Conservation (phyloP, 2,113 vertebrate species). For the Lathamus discolor region DNA sequence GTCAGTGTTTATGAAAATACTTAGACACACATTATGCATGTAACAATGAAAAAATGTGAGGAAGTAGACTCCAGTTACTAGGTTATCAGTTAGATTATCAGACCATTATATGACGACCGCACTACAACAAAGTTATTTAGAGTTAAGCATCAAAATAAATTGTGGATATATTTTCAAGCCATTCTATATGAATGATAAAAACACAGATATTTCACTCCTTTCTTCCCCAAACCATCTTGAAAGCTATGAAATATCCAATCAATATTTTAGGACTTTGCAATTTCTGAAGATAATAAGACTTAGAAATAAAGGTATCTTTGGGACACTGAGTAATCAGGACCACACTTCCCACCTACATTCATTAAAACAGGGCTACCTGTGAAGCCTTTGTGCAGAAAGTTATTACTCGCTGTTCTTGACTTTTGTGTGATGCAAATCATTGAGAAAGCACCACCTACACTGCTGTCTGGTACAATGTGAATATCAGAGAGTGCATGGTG, state of each 20-base stretch:
- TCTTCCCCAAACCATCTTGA: background rate
- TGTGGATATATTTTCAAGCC: background rate
- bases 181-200: background rate
- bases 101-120: background rate
- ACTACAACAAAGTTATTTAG: background rate
- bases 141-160: background rate
- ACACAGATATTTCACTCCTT: background rate
- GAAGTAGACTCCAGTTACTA: background rate
- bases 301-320: slow-evolving; percentile 20
- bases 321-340: slow-evolving; percentile 8
- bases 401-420: slow-evolving; percentile 9
- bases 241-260: background rate
- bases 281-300: slow-evolving; percentile 16
- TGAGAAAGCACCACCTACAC: background rate
- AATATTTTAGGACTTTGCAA: background rate
- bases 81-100: background rate
- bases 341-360: slow-evolving; percentile 1
- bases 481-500: background rate
- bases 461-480: background rate
- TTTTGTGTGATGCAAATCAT: background rate
- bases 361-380: slow-evolving; percentile 4
- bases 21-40: background rate
- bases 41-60: background rate
- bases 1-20: background rate
- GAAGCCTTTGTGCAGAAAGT: slow-evolving; percentile 1